Conservation (phyloP, 2,888 invertebrate genomes). For the Bugulina stolonifera region DNA sequence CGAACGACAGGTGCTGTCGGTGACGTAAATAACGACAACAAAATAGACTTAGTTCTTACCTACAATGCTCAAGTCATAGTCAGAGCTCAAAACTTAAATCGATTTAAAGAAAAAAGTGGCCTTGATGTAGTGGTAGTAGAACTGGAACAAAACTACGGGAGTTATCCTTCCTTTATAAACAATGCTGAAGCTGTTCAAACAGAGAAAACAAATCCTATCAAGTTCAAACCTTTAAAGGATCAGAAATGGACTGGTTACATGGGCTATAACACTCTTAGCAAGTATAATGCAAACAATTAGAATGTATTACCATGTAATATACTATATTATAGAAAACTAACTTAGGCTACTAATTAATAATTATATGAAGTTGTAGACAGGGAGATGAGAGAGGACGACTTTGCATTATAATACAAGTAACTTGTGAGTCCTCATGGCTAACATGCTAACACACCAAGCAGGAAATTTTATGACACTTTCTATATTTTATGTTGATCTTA, state of each 20-base stretch:
- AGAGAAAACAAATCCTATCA: conserved; percentile 8
- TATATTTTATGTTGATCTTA: too few species aligned
- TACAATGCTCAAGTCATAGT: conserved; percentile 29
- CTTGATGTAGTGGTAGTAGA: conserved; percentile 29
- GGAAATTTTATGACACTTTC: too few species aligned
- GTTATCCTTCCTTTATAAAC: neutral
- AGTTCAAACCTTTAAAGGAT: conserved; percentile 28
- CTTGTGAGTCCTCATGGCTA: too few species aligned
- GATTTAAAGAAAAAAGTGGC: conserved; percentile 26
- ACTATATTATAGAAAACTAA: too few species aligned
- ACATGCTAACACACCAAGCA: too few species aligned
- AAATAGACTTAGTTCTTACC: conserved; percentile 37
- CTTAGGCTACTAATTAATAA: too few species aligned
- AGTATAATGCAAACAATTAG: too few species aligned
- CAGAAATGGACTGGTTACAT: conserved; percentile 33
- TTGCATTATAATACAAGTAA: too few species aligned
- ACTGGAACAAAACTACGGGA: conserved; percentile 27
- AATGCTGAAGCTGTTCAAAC: neutral
- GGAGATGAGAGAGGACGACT: too few species aligned
- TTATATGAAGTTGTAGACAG: too few species aligned
- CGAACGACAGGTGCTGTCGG: conserved; percentile 39
- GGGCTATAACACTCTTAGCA: conserved; percentile 30
- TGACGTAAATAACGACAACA: conserved; percentile 44
- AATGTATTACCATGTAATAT: too few species aligned
- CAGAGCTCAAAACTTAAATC: conserved; percentile 25